phyloP scores from a whole-genome alignment of 2,113 vertebrate genomes.

The Pterocles orientalis region DNA sequence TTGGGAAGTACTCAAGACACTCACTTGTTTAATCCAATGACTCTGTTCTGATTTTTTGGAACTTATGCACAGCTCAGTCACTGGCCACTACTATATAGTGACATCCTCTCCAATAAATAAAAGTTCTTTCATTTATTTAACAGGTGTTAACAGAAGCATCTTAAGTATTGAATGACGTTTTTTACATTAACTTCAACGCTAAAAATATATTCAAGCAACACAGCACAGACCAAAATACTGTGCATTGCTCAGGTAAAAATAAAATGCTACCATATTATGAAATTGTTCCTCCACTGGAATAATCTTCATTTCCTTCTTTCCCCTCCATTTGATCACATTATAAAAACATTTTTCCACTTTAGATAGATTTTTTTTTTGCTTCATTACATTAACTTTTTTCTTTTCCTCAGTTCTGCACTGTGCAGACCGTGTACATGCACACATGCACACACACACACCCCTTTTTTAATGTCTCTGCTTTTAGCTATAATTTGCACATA shows the following conservation, averaged over 20 bases:
- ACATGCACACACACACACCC: background rate
- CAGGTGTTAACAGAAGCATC: background rate
- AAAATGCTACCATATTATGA: background rate
- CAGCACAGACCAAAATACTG: background rate
- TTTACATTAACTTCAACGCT: background rate
- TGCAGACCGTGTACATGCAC: background rate
- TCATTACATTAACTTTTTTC: conserved; percentile 61
- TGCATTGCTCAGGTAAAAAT: background rate
- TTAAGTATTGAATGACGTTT: background rate
- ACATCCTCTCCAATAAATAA: background rate
- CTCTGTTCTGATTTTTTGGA: background rate
- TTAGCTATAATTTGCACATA: conserved; percentile 90
- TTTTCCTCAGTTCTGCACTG: conserved; percentile 38
- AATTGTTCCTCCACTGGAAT: background rate
- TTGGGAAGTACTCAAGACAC: background rate
- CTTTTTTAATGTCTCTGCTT: conserved; percentile 75
- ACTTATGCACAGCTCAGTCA: background rate
- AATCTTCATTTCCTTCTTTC: conserved; percentile 21
- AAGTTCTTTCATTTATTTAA: background rate
- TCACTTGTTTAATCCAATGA: background rate
- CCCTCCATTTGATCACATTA: conserved; percentile 55
- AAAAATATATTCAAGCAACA: background rate
- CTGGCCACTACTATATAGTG: background rate
- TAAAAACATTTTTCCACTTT: conserved; percentile 56
- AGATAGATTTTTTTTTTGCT: conserved; percentile 54